Evolutionary conservation across 2,113 vertebrate genomes (phyloP).

Genomic region (Peromyscus californicus): DNA sequence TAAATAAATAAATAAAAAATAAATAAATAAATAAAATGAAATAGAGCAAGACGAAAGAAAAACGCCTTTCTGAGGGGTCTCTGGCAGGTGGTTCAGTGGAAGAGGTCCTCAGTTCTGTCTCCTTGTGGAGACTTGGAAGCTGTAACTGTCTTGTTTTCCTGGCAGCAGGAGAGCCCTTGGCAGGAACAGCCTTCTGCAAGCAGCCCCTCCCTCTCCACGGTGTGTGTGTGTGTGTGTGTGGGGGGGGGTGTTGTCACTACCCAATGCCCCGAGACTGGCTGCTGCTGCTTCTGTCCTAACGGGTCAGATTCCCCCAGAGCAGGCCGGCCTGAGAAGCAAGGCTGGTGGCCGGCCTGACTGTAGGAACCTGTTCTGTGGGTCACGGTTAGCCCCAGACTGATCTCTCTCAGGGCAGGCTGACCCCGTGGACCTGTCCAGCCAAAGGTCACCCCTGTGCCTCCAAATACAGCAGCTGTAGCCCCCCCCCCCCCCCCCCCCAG

Average conservation of each 20-base stretch:
- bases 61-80: background rate
- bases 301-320: background rate
- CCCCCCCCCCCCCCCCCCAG: background rate
- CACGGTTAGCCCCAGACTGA: background rate
- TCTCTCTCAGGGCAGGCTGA: background rate
- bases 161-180: background rate
- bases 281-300: rapidly evolving
- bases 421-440: background rate
- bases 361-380: background rate
- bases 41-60: background rate
- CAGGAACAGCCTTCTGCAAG: background rate
- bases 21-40: background rate
- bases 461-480: background rate
- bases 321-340: background rate
- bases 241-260: background rate
- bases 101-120: background rate
- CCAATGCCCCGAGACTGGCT: background rate
- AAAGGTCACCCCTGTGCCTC: background rate
- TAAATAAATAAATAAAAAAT: too few relatives aligned
- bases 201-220: background rate
- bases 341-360: background rate
- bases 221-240: background rate
- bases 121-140: background rate
- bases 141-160: background rate
- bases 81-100: constrained; percentile 16